Percentiles rank a stretch among this genome's conserved stretches.
These are phyloP conservation scores for Listrodromus nycthemerus DNA, from an alignment of 2,888 invertebrate genomes.

Conservation along the genomic window DNA sequence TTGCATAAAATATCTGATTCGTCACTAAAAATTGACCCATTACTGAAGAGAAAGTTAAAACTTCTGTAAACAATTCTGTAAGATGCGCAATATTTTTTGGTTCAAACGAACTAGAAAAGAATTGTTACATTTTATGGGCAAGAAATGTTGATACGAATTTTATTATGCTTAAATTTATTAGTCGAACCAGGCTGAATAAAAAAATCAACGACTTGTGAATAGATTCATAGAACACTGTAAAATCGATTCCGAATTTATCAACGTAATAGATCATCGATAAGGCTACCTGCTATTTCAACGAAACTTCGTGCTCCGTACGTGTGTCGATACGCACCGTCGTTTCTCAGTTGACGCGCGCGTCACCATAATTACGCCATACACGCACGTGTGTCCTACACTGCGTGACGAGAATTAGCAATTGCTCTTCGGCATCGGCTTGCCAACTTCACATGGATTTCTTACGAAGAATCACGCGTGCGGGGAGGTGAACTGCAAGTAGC, in stretches of 20 bases:
- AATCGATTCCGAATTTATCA: neutral
- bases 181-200: no score
- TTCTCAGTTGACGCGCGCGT: conserved; percentile 81
- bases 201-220: neutral
- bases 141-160: no score
- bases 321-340: conserved; percentile 76
- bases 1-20: neutral
- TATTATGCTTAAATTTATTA: neutral
- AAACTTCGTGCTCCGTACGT: conserved; percentile 36
- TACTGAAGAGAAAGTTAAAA: no score
- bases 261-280: neutral
- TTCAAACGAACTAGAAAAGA: no score
- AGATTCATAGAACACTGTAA: neutral
- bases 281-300: neutral
- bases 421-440: conserved; percentile 42
- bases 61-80: no score
- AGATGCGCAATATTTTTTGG: no score
- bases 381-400: conserved; percentile 79
- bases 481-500: conserved; percentile 16
- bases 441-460: conserved; percentile 59
- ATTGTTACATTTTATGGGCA: no score
- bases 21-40: neutral
- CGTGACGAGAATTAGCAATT: conserved; percentile 77
- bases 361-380: conserved; percentile 80
- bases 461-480: conserved; percentile 36